Conservation (phyloP, 2,113 vertebrate genomes). For the Podilymbus podiceps region DNA sequence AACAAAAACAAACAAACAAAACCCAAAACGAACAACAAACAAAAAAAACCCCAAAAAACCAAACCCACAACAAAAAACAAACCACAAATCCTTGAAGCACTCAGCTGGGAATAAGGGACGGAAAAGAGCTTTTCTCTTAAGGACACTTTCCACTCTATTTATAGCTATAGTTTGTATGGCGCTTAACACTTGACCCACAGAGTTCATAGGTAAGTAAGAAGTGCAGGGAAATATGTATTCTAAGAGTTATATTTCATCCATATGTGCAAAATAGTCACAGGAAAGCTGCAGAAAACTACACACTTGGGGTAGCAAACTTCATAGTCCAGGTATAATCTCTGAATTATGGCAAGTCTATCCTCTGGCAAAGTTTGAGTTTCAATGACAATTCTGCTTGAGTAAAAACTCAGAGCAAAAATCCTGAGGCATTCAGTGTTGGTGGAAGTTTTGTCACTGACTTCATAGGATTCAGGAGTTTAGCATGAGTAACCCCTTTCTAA, state of each 20-base stretch:
- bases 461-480: not conserved
- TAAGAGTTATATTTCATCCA: slow-evolving; percentile 37
- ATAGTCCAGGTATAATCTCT: not conserved
- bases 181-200: not conserved
- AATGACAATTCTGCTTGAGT: not conserved
- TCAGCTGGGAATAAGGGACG: not conserved
- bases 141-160: slow-evolving; percentile 1
- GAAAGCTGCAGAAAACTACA: not conserved
- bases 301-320: not conserved
- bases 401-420: not conserved
- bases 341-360: not conserved
- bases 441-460: not conserved
- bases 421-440: not conserved
- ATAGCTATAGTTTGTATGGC: not conserved
- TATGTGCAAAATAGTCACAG: slow-evolving; percentile 3
- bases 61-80: not conserved
- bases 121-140: not conserved
- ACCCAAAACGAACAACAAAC: not conserved
- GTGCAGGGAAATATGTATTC: not conserved
- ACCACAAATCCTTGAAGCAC: not conserved
- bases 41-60: not conserved
- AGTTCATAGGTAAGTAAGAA: slow-evolving; percentile 23
- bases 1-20: not conserved
- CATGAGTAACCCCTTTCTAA: not conserved
- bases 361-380: not conserved